Base-by-base conservation (phyloP, 2,888 invertebrate species). In the Rhodophaea formosa region DNA sequence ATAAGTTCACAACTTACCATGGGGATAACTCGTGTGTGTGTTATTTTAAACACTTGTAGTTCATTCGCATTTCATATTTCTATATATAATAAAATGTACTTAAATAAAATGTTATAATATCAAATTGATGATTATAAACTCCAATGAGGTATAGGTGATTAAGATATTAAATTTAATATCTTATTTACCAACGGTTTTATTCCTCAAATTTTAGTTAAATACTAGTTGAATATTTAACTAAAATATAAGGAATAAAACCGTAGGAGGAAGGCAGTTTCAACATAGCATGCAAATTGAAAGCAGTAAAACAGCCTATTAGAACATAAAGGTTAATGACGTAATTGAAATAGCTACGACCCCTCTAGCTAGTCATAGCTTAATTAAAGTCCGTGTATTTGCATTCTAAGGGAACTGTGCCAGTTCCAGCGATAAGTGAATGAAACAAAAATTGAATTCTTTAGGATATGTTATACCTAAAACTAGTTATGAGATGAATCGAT, bases 371-470 rank as follows among this genome's bases (percentile, higher is more conserved):
- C 75, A 80, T 72, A 70, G 77, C 79, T 84, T 82, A 81, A 84
- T 84, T 84, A 84, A 75, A 67, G 64, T 64, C 70, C 57, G 68
- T 58, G 65, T 70, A 77, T 81, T 83, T 77, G 76, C 81, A 82
- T 82, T 62, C 74, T 71, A 72, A 77, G 51, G 39, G 35, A 35
- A 10, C 10, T 8, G 49, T 8, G 8, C 8, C 16, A 51, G 1
- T 39, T 16, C 6, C 12, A 16, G 35, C 35, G 35, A 16, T 17
- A 7, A 51, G 17, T 15, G 49, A 14, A 23, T 23, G 0, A 15
- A 15, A 8, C 16, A 8, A 7, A 15, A 35, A 8, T 8, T 8
- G 8, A 6, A 30, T 30, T 30, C 30, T 30, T 30, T 7, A 30
- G 3, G 7, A 30, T 30, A 7, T 30, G 7, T 30, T 3, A 7